phyloP scores from a whole-genome alignment of 1,140 invertebrate genomes.

The Littorina saxatilis region DNA sequence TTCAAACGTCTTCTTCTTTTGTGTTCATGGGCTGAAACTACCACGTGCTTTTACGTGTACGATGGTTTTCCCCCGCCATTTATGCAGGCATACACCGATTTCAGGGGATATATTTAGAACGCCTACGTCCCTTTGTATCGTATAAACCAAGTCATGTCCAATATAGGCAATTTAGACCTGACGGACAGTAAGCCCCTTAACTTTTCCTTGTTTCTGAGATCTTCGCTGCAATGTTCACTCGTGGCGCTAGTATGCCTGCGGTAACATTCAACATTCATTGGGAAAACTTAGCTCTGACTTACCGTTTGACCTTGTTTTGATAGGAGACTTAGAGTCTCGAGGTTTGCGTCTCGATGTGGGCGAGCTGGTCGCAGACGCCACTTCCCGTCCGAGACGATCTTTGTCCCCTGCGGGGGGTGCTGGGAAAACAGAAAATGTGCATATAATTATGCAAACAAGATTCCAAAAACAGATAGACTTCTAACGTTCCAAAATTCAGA shows the following conservation, averaged over 20 bases:
- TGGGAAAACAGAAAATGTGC: neutral
- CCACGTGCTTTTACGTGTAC: too few relatives aligned
- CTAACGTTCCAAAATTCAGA: too few relatives aligned
- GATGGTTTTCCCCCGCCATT: too few relatives aligned
- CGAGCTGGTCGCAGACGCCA: constrained; percentile 50
- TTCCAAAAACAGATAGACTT: too few relatives aligned
- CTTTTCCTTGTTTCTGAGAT: neutral
- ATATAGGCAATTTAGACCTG: neutral
- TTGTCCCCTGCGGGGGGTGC: neutral
- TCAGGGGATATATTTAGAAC: too few relatives aligned
- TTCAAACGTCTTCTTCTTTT: too few relatives aligned
- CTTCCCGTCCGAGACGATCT: constrained; percentile 30
- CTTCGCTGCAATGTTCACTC: neutral
- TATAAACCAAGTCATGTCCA: too few relatives aligned
- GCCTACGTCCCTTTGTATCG: too few relatives aligned
- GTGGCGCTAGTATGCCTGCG: neutral
- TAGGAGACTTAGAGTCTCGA: constrained; percentile 48
- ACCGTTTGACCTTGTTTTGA: constrained; percentile 49
- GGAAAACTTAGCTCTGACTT: constrained; percentile 13
- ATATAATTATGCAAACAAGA: neutral
- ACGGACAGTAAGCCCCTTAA: neutral
- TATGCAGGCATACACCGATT: too few relatives aligned
- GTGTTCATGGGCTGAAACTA: too few relatives aligned
- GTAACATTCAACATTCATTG: neutral
- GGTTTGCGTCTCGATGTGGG: constrained; percentile 40